phyloP scores from a whole-genome alignment of 2,888 invertebrate genomes.

The Latrodectus elegans region DNA sequence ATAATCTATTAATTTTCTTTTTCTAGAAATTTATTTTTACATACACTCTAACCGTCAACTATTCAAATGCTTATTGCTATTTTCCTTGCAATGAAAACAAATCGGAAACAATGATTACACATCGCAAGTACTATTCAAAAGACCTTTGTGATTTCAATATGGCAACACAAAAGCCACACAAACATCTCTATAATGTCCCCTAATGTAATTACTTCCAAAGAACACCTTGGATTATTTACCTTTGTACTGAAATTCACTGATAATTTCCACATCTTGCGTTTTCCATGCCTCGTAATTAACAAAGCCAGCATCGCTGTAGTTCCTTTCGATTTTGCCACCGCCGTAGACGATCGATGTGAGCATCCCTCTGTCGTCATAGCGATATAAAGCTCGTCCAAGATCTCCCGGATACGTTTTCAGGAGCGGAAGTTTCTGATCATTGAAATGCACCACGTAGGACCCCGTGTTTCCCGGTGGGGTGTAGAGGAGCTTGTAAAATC shows the following conservation, averaged over 20 bases:
- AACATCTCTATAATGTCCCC: too few relatives aligned
- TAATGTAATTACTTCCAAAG: too few relatives aligned
- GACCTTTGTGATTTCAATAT: too few relatives aligned
- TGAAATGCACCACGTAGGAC: slow-evolving; percentile 94
- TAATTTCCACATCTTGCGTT: slow-evolving; percentile 70
- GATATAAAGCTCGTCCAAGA: slow-evolving; percentile 87
- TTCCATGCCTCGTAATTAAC: slow-evolving; percentile 70
- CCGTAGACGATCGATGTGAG: slow-evolving; percentile 84
- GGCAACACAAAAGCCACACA: too few relatives aligned
- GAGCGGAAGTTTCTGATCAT: slow-evolving; percentile 92
- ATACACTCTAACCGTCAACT: too few relatives aligned
- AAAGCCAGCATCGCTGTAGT: slow-evolving; percentile 65
- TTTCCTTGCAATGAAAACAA: too few relatives aligned
- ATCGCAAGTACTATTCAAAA: too few relatives aligned
- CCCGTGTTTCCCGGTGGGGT: slow-evolving; percentile 89
- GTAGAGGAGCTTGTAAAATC: slow-evolving; percentile 95
- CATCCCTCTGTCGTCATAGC: slow-evolving; percentile 89
- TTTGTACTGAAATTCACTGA: slow-evolving; percentile 71
- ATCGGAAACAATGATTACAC: too few relatives aligned
- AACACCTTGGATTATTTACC: slow-evolving; percentile 17
- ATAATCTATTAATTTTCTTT: too few relatives aligned
- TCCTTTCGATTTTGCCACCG: slow-evolving; percentile 70
- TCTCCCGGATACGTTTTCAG: slow-evolving; percentile 94
- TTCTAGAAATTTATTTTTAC: too few relatives aligned
- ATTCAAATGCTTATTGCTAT: too few relatives aligned